Conservation (phyloP, 2,888 invertebrate genomes). For the Andrena fulva region DNA sequence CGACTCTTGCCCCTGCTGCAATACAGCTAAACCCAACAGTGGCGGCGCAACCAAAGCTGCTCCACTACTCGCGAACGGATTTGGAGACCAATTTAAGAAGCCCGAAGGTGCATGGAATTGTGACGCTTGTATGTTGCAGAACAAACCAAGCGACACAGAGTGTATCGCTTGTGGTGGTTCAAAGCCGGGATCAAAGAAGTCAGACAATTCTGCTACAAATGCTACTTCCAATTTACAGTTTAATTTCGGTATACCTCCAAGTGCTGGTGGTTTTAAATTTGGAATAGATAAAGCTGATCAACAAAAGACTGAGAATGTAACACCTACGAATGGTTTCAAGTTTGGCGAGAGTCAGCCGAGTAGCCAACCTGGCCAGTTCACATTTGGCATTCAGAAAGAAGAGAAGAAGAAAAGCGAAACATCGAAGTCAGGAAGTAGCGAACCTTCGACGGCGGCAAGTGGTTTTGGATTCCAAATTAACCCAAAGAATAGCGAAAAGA, state of each 20-base stretch:
- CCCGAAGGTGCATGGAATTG: constrained; percentile 86
- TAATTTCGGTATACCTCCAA: constrained; percentile 77
- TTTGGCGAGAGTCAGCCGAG: constrained; percentile 79
- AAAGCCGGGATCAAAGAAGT: constrained; percentile 82
- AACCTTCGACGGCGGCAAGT: constrained; percentile 21
- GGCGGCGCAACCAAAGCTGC: constrained; percentile 19
- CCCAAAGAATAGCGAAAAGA: constrained; percentile 51
- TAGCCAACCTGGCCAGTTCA: constrained; percentile 56
- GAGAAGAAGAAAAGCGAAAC: constrained; percentile 53
- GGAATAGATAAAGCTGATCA: constrained; percentile 85
- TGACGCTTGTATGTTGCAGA: constrained; percentile 86
- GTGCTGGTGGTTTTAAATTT: constrained; percentile 83
- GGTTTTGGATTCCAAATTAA: constrained; percentile 58
- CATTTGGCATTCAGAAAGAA: constrained; percentile 64
- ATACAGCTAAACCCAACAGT: constrained; percentile 82
- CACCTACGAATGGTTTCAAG: constrained; percentile 79
- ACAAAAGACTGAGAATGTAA: constrained; percentile 55
- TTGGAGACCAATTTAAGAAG: constrained; percentile 76
- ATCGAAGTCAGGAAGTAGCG: constrained; percentile 48
- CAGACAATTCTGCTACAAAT: constrained; percentile 36
- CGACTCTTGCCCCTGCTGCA: constrained; percentile 86
- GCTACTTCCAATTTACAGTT: constrained; percentile 69
- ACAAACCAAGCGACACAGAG: constrained; percentile 83
- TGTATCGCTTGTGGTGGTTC: constrained; percentile 87
- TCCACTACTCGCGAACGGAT: constrained; percentile 58